Evolutionary conservation across 1,140 invertebrate genomes (phyloP), one percentile per base, ranked within the genome.

Genomic region (Cylas formicarius): DNA sequence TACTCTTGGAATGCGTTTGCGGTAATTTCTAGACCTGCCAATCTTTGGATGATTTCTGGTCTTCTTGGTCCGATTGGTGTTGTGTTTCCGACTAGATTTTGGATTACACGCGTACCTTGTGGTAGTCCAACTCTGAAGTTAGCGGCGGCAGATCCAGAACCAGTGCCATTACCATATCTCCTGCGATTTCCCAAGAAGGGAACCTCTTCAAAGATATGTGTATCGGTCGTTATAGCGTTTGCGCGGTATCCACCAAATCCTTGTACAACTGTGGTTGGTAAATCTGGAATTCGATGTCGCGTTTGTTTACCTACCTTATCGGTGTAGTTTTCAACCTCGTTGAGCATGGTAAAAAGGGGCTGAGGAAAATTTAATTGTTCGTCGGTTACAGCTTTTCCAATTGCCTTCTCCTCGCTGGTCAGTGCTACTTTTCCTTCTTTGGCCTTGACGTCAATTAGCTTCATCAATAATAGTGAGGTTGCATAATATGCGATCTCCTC

Each of bases 201-300:
- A 18, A 59, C 39, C 39, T 58, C 57, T 45, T 60, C 56, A 32
- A 52, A 60, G 4, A 56, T 16, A 24, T 56, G 55, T 3, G 32
- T 59, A 6, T 58, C 38, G 3, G 21, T 16, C 20, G 44, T 42
- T 22, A 60, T 44, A 8, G 6, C 33, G 2, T 34, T 22, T n/a
- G 53, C 44, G 39, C 56, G 57, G 24, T 58, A 59, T 3, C 56
- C 55, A 14, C 55, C 57, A 11, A 47, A 27, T 1, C 43, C 38
- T 39, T 54, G 43, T 10, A 42, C 46, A 37, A 51, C 36, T 20
- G 47, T 38, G 2, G 23, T 38, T 24, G 55, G 55, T 3, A 58
- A 43, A 6, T n/a, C 0, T 11, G 55, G 56, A 8, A 53, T 24
- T 6, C 42, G 10, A 5, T 45, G 38, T 0, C 29, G 10, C 4